These are phyloP conservation scores for Plecotus auritus DNA, from an alignment of 2,113 vertebrate species.

Conservation along the genomic window DNA sequence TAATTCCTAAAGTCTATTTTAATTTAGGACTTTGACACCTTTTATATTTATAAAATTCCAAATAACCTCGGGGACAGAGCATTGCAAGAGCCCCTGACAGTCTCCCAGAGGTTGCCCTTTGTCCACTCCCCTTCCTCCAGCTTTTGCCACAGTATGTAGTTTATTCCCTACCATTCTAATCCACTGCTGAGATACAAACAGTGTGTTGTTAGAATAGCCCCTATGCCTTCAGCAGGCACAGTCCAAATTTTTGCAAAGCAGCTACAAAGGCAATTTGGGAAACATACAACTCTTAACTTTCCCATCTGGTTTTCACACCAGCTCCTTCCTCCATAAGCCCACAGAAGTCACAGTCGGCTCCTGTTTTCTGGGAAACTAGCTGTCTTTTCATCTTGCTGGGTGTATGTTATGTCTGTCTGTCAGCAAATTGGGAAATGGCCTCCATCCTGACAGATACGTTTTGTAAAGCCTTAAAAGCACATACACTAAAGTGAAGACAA, in stretches of 20 bases:
- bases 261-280: constrained; percentile 46
- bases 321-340: constrained; percentile 64
- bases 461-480: constrained; percentile 70
- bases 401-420: constrained; percentile 76
- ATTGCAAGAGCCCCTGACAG: neutral
- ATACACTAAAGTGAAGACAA: constrained; percentile 62
- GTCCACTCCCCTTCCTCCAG: neutral
- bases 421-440: constrained; percentile 73
- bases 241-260: constrained; percentile 16
- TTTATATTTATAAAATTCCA: neutral
- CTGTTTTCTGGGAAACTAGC: constrained; percentile 71
- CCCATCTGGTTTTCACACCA: constrained; percentile 70
- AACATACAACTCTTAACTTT: constrained; percentile 54
- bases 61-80: neutral
- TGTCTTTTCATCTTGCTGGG: constrained; percentile 74
- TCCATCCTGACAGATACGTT: constrained; percentile 70
- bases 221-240: neutral
- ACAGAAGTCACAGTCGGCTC: constrained; percentile 66
- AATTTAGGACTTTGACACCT: neutral
- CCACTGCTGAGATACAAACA: neutral
- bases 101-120: neutral
- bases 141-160: constrained; percentile 15
- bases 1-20: constrained; percentile 4
- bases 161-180: neutral
- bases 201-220: constrained; percentile 11